Base-by-base conservation (phyloP, 2,797 vertebrate genomes). In the Alectoris magna region DNA sequence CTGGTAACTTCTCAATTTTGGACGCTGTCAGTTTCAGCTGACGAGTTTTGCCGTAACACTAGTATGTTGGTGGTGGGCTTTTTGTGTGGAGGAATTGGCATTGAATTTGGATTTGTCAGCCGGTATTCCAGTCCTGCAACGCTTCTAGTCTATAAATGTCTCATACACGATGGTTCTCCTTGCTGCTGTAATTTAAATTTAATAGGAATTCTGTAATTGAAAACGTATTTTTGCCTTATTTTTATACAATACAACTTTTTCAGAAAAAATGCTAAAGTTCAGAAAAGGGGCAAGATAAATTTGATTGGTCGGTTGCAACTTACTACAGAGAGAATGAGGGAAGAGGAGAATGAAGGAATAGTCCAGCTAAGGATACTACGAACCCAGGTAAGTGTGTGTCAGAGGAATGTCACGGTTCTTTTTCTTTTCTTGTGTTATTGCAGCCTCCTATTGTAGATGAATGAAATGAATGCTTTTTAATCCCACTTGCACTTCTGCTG, bases 211-310 rank as follows among this genome's bases (percentile, higher is more conserved):
- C 60, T 87, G 13, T 86, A 36, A 74, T 1, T 90, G 64, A 66
- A 93, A 80, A 26, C 29, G 12, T 16, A 6, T 43, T n/a, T 63
- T 75, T 55, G 86, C 26, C 70, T 95, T 76, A 74, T 92, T 73
- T 91, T 94, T 41, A 12, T 94, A 89, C 87, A 85, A 91, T 93
- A 14, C 84, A 77, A 94, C 90, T 94, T 75, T 94, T 96, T 48
- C 97, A 99, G 99, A 98, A 99, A 99, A 98, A 99, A 99, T 41
- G 98, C 98, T 79, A 99, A 99, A 97, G 99, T 99, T 96, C 99
- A 99, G 97, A 99, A 99, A 97, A 98, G 99, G 84, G 99, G 99
- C 82, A 99, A 99, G 97, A 99, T 99, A 77, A 99, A 99, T 96
- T 98, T 99, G 97, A 99, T 99, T 92, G 99, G 99, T 84, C 98